phyloP scores from a whole-genome alignment of 2,797 vertebrate genomes.

The Halcyon smyrnensis region DNA sequence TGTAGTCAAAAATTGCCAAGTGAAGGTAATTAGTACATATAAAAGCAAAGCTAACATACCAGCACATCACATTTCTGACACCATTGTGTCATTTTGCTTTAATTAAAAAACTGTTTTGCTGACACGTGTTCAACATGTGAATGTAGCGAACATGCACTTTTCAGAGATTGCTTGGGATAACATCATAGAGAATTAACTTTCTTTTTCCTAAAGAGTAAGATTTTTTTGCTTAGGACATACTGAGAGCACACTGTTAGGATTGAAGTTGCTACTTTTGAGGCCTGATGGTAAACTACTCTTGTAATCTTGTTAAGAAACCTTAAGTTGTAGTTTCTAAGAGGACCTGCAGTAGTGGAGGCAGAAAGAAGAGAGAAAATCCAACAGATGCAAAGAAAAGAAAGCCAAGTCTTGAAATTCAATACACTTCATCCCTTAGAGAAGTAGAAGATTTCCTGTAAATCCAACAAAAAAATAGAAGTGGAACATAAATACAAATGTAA shows the following conservation, averaged over 20 bases:
- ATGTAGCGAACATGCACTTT: accelerated
- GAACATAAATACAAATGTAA: not conserved
- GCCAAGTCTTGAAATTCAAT: not conserved
- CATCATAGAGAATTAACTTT: not conserved
- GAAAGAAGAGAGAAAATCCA: not conserved
- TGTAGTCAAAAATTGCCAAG: not conserved
- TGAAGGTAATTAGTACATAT: not conserved
- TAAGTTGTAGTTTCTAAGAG: not conserved
- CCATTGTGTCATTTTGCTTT: not conserved
- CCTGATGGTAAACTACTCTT: not conserved
- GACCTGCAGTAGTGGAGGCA: not conserved
- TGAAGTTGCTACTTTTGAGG: not conserved
- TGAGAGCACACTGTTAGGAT: not conserved
- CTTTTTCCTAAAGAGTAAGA: not conserved
- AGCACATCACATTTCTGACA: not conserved
- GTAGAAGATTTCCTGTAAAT: not conserved
- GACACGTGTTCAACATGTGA: not conserved
- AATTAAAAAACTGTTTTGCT: not conserved
- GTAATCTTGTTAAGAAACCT: not conserved
- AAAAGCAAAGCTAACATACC: not conserved
- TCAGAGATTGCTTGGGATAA: not conserved
- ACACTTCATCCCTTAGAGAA: not conserved
- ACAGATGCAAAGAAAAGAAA: not conserved
- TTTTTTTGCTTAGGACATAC: not conserved
- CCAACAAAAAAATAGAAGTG: not conserved